These are phyloP conservation scores for Xylota sylvarum DNA, from an alignment of 2,888 invertebrate genomes.

Conservation along the genomic window DNA sequence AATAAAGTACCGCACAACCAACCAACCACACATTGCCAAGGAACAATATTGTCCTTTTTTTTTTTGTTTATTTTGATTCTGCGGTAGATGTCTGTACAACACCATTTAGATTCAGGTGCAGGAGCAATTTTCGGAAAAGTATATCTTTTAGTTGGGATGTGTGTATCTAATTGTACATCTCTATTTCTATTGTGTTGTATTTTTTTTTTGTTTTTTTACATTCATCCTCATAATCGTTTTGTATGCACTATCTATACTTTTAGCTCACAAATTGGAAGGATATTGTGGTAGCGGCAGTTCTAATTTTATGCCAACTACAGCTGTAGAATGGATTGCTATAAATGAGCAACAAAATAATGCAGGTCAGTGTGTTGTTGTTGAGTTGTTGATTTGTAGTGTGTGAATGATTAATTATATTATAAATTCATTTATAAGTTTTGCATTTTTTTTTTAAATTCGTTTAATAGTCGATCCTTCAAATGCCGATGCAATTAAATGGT, in stretches of 20 bases:
- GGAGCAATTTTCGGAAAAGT: constrained; percentile 37
- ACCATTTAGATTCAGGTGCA: constrained; percentile 23
- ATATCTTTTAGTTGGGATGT: constrained; percentile 7
- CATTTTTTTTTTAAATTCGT: no score
- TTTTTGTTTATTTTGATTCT: constrained; percentile 11
- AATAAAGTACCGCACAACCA: constrained; percentile 49
- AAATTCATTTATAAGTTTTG: no score
- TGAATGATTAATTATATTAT: background rate
- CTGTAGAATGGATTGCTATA: constrained; percentile 83
- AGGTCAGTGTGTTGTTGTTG: constrained; percentile 78
- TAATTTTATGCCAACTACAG: constrained; percentile 80
- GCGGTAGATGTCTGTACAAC: constrained; percentile 8
- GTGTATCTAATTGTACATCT: background rate
- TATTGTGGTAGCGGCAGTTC: constrained; percentile 78
- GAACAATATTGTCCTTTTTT: constrained; percentile 49
- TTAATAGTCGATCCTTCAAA: background rate
- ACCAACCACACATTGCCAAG: constrained; percentile 41
- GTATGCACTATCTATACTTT: constrained; percentile 26
- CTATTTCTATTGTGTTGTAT: constrained; percentile 13
- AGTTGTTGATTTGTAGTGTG: background rate
- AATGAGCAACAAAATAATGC: constrained; percentile 81
- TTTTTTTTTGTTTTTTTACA: constrained; percentile 17
- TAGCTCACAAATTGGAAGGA: constrained; percentile 80
- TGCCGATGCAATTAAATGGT: constrained; percentile 23
- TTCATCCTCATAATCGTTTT: background rate